These are phyloP conservation scores for Philantomba maxwellii DNA, from an alignment of 2,113 vertebrate species.

Conservation along the genomic window DNA sequence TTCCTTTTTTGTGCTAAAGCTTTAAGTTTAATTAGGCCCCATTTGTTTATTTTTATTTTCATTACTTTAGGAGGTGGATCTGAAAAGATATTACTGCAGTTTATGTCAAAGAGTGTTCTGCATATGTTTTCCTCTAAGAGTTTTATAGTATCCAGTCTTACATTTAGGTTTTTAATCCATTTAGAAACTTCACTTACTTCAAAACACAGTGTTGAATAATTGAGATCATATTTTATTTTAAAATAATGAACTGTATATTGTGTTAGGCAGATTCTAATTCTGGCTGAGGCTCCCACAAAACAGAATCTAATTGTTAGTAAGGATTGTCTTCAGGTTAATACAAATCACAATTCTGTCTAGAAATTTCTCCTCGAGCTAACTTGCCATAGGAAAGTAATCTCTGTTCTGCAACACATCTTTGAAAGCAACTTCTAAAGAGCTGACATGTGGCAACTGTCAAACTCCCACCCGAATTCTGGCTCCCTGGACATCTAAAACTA, in stretches of 20 bases:
- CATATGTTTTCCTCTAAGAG: background rate
- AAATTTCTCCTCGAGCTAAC: background rate
- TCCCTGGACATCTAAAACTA: conserved; percentile 49
- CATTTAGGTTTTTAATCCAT: background rate
- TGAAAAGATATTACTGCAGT: background rate
- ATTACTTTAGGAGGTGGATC: background rate
- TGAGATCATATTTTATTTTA: background rate
- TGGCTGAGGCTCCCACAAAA: background rate
- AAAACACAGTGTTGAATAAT: background rate
- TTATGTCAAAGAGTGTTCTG: background rate
- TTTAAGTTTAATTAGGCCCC: background rate
- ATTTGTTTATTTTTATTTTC: background rate
- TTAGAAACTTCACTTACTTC: background rate
- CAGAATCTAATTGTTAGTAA: background rate
- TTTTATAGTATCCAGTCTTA: background rate
- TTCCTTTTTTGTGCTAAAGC: background rate
- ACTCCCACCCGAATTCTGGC: conserved; percentile 43
- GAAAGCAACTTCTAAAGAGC: conserved; percentile 17
- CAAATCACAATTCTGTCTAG: background rate
- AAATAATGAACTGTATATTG: background rate
- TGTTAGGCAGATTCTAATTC: background rate
- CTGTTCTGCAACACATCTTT: background rate
- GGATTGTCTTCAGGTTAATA: background rate
- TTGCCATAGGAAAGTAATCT: background rate
- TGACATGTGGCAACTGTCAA: conserved; percentile 45